Evolutionary conservation across 53 echinoderm and acorn worm species (phyloP).

Genomic region (Zoroaster sp.): DNA sequence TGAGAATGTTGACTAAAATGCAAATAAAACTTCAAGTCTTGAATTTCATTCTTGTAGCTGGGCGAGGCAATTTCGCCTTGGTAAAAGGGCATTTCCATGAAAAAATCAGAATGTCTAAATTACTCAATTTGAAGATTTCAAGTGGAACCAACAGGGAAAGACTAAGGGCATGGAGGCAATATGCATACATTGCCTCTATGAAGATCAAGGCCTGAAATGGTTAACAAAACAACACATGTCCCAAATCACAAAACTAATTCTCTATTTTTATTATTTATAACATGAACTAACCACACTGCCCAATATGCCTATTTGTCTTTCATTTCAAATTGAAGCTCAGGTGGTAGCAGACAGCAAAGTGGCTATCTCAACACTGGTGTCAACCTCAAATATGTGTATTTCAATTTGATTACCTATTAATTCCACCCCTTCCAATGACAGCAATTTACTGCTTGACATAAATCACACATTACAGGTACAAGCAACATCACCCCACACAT

Average conservation of each 20-base stretch:
- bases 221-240: background rate
- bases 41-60: too few relatives aligned
- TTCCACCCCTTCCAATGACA: background rate
- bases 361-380: background rate
- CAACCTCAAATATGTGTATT: background rate
- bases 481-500: background rate
- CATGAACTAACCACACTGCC: background rate
- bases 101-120: too few relatives aligned
- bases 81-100: too few relatives aligned
- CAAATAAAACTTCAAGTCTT: too few relatives aligned
- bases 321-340: background rate
- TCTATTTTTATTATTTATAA: background rate
- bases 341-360: background rate
- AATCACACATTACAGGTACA: background rate
- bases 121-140: too few relatives aligned
- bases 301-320: background rate
- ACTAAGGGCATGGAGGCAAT: background rate
- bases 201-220: background rate
- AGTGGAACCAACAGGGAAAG: too few relatives aligned
- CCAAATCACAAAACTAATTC: background rate
- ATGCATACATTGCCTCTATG: background rate
- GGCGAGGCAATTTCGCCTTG: too few relatives aligned
- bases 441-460: background rate
- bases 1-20: too few relatives aligned
- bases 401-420: background rate